Base-by-base conservation (phyloP, 2,113 vertebrate species). In the Chaetura pelagica region DNA sequence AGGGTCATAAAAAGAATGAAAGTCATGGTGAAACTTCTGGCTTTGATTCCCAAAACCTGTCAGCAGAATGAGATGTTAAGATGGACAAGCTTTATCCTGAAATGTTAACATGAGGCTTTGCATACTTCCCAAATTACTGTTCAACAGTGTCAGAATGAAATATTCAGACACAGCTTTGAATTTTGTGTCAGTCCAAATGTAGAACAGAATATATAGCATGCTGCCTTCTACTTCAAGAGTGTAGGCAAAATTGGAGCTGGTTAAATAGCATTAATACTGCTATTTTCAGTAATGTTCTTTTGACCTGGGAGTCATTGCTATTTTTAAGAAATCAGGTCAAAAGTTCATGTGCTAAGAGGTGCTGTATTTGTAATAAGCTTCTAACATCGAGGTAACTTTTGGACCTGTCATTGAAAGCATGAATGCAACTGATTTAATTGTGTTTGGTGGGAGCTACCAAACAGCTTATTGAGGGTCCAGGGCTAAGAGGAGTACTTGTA, bases 311-410 rank as follows among this genome's bases (percentile, higher is more conserved):
- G 22, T 82, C 46, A 72, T 52, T 75, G 48, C 69, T 89, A 40
- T 91, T 94, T 89, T 95, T 82, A 91, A 96, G 71, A 85, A 85
- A 82, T 73, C 55, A 93, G 78, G 77, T 94, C 91, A 92, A 38
- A 94, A 91, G 71, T 93, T 97, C 87, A 94, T 63, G 24, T 77
- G 63, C 78, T 85, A 80, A 85, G 80, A 92, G 64, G 20, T 81
- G 58, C 71, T 93, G 12, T 71, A 83, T 74, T 40, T 89, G 16
- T 63, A 87, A 63, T 71, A 78, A 87, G 64, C 84, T 94, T 74
- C 55, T 83, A 63, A 77, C 15, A 34, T 34, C 12, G 85, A 59
- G 22, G 20, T 46, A 93, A 91, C 54, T 91, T 92, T 19, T 32
- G 64, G 57, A 90, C 64, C 55, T 74, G 40, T 61, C 0, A 5